Evolutionary conservation across 2,113 vertebrate genomes (phyloP).

Genomic region (Emberiza fucata): DNA sequence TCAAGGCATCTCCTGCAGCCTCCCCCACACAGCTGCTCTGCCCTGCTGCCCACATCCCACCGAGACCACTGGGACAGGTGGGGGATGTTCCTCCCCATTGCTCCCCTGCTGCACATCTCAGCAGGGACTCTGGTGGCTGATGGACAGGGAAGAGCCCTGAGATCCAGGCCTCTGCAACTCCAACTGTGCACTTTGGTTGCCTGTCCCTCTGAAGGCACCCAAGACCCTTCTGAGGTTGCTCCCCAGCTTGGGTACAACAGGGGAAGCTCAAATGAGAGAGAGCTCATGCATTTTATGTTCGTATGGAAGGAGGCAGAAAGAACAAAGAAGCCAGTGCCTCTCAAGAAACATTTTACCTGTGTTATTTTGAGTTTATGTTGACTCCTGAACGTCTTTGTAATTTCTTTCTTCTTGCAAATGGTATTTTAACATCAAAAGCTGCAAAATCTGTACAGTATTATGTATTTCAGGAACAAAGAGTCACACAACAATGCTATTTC

Average conservation of each 20-base stretch:
- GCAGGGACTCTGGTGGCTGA: neutral
- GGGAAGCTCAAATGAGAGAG: neutral
- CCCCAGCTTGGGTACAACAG: neutral
- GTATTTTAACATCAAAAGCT: neutral
- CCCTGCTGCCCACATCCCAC: neutral
- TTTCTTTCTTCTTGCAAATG: neutral
- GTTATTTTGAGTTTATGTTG: neutral
- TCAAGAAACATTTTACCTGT: neutral
- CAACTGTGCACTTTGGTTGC: neutral
- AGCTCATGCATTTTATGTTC: neutral
- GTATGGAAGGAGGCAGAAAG: neutral
- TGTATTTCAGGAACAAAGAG: neutral
- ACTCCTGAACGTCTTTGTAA: neutral
- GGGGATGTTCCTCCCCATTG: neutral
- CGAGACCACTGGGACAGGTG: rapidly evolving
- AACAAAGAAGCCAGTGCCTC: neutral
- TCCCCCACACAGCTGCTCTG: neutral
- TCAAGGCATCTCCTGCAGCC: neutral
- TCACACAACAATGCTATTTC: neutral
- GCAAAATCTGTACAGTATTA: neutral
- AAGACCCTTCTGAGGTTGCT: neutral
- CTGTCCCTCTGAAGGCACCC: neutral
- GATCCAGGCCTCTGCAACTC: neutral
- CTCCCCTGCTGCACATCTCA: neutral
- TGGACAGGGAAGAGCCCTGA: neutral